Evolutionary conservation across 1,140 invertebrate genomes (phyloP), one percentile per base, ranked within the genome.

Genomic region (Caenorhabditis inopinata): DNA sequence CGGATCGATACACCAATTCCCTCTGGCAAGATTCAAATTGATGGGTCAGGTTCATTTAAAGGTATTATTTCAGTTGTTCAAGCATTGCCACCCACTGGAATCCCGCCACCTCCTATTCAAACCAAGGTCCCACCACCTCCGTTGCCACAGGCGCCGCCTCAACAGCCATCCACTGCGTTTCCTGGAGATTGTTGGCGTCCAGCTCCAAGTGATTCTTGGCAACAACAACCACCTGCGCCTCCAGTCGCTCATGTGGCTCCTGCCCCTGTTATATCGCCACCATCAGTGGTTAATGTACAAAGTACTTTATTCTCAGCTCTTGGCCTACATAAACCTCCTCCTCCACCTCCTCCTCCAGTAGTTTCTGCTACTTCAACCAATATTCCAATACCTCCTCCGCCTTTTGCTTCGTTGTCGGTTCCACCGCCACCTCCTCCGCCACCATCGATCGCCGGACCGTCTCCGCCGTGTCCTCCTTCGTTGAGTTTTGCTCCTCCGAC

Each of bases 221-320:
- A 47, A 47, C 46, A 47, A 6, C 46, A 47, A n/a, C 48, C n/a
- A 6, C 21, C 48, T 23, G 11, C 11, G n/a, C n/a, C 48, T 51
- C 18, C 48, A 4, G n/a, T n/a, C 7, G 5, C 48, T 16, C 14
- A 12, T 47, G 46, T 18, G 11, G 48, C n/a, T 5, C 7, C 48
- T 1, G 48, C 25, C 5, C 48, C 58, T 7, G 58, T 42, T 32
- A 38, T 16, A 9, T 38, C 58, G 7, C n/a, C 29, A 38, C 58
- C 58, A 42, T 32, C 29, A 7, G 58, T 68, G n/a, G 58, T 68
- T 21, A 68, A 68, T 42, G 58, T 68, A 42, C 58, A 68, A 42
- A 68, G 58, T 68, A 68, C 58, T 21, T 32, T 68, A 16, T 68
- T 68, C 58, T 68, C 58, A 12, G 58, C 58, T 38, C 32, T 68